These are phyloP conservation scores for Psophia crepitans DNA, from an alignment of 2,113 vertebrate species.

Conservation along the genomic window DNA sequence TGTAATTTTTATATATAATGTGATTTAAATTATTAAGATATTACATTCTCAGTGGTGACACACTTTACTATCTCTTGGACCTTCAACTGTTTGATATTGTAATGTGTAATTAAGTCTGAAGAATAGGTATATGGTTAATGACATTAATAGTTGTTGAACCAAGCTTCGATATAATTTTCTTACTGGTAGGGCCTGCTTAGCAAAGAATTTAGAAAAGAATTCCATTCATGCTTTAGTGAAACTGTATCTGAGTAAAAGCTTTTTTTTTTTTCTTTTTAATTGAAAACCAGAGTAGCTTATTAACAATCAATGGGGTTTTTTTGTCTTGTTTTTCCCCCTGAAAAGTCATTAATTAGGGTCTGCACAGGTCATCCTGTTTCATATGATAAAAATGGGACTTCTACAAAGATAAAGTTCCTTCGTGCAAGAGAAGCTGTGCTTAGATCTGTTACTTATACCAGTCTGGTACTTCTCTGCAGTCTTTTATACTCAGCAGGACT, in stretches of 20 bases:
- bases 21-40: constrained; percentile 16
- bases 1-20: neutral
- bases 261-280: neutral
- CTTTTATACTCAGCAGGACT: neutral
- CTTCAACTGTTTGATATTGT: neutral
- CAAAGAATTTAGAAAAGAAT: neutral
- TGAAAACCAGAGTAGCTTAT: neutral
- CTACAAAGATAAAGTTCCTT: neutral
- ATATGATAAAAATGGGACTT: neutral
- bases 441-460: neutral
- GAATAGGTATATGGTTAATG: neutral
- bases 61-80: neutral
- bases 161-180: neutral
- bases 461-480: neutral
- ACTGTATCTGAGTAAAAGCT: neutral
- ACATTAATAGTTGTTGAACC: neutral
- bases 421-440: neutral
- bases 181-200: neutral
- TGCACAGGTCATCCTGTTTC: neutral
- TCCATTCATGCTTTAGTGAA: neutral
- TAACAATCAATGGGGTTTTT: neutral
- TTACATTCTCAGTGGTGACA: neutral
- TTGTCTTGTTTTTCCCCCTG: accelerated
- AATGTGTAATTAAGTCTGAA: constrained; percentile 28
- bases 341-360: neutral